Percentiles rank a stretch among this genome's conserved stretches.
phyloP scores from a whole-genome alignment of 2,113 vertebrate genomes.

The Rhea americana region DNA sequence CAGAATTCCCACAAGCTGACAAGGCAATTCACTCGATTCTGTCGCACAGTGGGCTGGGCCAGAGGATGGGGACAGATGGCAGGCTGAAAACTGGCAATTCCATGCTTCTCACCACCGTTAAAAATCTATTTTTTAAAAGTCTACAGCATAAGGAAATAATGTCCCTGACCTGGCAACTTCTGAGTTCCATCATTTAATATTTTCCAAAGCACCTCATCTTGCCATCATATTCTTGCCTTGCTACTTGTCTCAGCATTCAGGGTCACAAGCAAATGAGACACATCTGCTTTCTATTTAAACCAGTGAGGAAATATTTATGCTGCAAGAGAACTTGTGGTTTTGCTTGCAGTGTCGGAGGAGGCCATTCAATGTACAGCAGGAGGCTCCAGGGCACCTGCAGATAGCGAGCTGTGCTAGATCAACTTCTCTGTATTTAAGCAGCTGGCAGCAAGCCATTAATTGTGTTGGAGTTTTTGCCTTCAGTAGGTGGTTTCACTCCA shows the following conservation, averaged over 20 bases:
- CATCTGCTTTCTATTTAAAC: slow-evolving; percentile 34
- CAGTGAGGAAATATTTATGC: background rate
- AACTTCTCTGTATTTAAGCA: background rate
- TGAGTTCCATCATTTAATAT: background rate
- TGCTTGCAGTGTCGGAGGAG: background rate
- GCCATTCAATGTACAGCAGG: background rate
- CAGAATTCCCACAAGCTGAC: background rate
- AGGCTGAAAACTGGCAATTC: background rate
- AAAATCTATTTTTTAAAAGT: background rate
- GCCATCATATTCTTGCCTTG: background rate
- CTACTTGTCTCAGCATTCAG: background rate
- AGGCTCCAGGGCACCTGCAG: slow-evolving; percentile 26
- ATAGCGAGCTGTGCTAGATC: background rate
- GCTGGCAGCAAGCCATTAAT: slow-evolving; percentile 1
- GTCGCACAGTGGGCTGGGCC: background rate
- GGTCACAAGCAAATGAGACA: background rate
- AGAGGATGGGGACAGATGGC: background rate
- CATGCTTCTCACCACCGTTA: background rate
- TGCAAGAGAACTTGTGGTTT: slow-evolving; percentile 12
- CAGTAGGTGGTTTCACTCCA: slow-evolving; percentile 20
- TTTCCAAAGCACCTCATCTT: background rate
- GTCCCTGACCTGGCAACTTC: background rate
- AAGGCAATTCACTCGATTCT: background rate
- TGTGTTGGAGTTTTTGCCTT: background rate
- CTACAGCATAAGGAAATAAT: background rate